Conservation (phyloP, 2,113 vertebrate species). For the Caranx melampygus region DNA sequence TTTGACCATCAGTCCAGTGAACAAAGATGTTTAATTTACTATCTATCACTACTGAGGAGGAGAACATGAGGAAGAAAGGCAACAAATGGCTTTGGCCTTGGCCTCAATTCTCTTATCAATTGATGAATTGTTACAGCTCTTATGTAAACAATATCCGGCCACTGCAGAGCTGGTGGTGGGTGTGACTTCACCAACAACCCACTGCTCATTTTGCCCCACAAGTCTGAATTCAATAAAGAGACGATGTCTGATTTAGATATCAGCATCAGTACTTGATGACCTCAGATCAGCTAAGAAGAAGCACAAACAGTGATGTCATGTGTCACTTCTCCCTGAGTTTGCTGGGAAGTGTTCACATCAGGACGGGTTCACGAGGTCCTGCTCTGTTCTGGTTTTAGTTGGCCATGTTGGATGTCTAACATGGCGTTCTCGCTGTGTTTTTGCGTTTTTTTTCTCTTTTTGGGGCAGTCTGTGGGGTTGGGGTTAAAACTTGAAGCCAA, state of each 20-base stretch:
- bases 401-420: constrained; percentile 59
- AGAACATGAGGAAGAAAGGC: too few relatives aligned
- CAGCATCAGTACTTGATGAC: not conserved
- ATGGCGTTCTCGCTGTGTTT: constrained; percentile 59
- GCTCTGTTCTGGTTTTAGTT: constrained; percentile 19
- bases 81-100: too few relatives aligned
- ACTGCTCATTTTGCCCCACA: too few relatives aligned
- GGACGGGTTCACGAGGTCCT: constrained; percentile 33
- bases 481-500: constrained; percentile 84
- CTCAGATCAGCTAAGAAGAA: not conserved
- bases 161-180: too few relatives aligned
- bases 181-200: too few relatives aligned
- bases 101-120: too few relatives aligned
- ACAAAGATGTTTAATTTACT: not conserved
- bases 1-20: too few relatives aligned
- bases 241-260: not conserved
- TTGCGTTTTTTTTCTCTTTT: constrained; percentile 46
- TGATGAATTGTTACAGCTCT: too few relatives aligned
- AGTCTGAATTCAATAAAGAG: not conserved
- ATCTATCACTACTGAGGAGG: too few relatives aligned
- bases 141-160: too few relatives aligned
- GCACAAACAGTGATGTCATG: not conserved
- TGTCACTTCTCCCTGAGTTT: not conserved
- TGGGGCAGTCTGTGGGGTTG: not conserved
- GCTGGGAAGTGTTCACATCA: not conserved